Percentiles rank a stretch among this genome's conserved stretches.
phyloP scores from a whole-genome alignment of 2,888 invertebrate species.

The Trachelus troglodyta region DNA sequence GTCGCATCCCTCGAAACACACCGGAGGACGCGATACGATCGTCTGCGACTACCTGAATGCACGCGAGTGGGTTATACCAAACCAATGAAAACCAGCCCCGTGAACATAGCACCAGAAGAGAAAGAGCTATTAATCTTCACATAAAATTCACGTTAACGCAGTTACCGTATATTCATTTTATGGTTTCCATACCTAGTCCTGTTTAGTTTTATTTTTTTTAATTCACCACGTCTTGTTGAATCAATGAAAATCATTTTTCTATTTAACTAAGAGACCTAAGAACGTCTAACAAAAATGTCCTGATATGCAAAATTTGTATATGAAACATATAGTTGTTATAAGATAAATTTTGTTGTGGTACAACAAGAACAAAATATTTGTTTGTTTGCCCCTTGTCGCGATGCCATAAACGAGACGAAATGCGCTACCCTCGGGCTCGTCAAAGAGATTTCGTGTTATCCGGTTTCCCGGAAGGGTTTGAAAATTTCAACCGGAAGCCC shows the following conservation, averaged over 20 bases:
- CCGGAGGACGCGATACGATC: conserved; percentile 18
- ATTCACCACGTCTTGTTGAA: background rate
- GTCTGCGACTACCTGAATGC: conserved; percentile 13
- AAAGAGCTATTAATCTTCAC: background rate
- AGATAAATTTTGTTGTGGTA: background rate
- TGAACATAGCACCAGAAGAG: background rate
- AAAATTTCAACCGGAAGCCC: background rate
- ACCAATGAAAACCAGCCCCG: background rate
- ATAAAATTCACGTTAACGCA: background rate
- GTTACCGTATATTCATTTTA: background rate
- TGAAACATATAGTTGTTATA: too few relatives aligned
- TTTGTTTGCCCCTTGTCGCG: background rate
- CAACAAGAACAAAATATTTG: background rate
- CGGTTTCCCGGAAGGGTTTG: background rate
- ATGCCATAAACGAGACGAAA: background rate
- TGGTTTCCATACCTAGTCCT: background rate
- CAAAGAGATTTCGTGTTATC: background rate
- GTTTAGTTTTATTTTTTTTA: background rate
- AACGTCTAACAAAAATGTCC: rapidly evolving
- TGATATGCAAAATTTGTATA: background rate
- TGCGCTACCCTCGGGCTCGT: background rate
- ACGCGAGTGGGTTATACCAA: background rate
- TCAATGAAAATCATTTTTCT: background rate
- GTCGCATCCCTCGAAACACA: background rate
- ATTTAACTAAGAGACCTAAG: background rate